Percentiles rank a stretch among this genome's conserved stretches.
These are phyloP conservation scores for Acrocyrtus sp. DNA, from an alignment of 2,888 invertebrate species.

Conservation along the genomic window DNA sequence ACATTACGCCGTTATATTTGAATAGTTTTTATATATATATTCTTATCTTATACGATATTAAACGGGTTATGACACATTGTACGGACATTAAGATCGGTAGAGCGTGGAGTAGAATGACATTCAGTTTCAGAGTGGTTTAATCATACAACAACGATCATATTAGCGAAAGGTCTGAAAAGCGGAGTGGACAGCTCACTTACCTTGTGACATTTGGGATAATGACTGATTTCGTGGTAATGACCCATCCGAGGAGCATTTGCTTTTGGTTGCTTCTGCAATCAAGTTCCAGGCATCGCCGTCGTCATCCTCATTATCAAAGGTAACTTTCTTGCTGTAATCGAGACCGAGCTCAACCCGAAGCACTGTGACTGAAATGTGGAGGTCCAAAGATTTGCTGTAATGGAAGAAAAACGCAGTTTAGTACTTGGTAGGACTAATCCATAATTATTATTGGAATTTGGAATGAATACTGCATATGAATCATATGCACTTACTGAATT, in stretches of 20 bases:
- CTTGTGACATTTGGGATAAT: constrained; percentile 62
- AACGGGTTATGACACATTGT: background rate
- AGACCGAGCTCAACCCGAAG: constrained; percentile 86
- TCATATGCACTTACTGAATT: constrained; percentile 69
- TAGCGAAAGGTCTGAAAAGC: background rate
- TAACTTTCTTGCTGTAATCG: constrained; percentile 73
- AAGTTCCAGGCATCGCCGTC: constrained; percentile 29
- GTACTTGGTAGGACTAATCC: background rate
- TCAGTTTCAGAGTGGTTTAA: too few relatives aligned
- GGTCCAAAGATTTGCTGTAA: constrained; percentile 87
- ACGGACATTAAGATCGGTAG: too few relatives aligned
- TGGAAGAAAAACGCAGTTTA: background rate
- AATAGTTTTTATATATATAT: background rate
- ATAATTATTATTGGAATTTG: background rate
- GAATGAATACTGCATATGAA: background rate
- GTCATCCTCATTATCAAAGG: constrained; percentile 63
- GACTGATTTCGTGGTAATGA: constrained; percentile 62
- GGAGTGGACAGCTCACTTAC: constrained; percentile 39
- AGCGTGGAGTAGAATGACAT: too few relatives aligned
- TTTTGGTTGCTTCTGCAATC: constrained; percentile 45
- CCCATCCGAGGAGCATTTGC: constrained; percentile 56
- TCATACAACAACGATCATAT: too few relatives aligned
- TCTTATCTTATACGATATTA: background rate
- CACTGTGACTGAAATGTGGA: constrained; percentile 89
- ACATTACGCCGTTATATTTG: background rate